phyloP scores from a whole-genome alignment of 2,113 vertebrate species.

The Oenanthe oenanthe region DNA sequence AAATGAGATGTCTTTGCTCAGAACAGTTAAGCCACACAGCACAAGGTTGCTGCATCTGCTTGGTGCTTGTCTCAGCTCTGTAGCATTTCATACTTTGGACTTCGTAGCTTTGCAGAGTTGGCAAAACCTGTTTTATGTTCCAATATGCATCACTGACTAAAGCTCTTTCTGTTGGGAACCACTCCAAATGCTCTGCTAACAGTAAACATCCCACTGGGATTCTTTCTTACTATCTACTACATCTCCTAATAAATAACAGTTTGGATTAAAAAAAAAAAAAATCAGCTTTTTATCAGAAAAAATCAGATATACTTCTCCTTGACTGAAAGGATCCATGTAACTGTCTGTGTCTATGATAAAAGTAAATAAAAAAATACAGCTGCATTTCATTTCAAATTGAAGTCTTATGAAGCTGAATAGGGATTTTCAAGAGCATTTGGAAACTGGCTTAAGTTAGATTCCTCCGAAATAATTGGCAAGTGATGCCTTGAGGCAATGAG shows the following conservation, averaged over 20 bases:
- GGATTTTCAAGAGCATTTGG: constrained; percentile 2
- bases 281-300: neutral
- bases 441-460: neutral
- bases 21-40: neutral
- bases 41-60: neutral
- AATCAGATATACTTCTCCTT: neutral
- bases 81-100: neutral
- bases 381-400: neutral
- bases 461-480: neutral
- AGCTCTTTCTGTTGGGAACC: neutral
- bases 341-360: neutral
- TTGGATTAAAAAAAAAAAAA: neutral
- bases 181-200: neutral
- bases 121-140: neutral
- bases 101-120: neutral
- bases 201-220: neutral
- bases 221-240: neutral
- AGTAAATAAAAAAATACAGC: neutral
- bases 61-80: neutral
- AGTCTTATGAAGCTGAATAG: neutral
- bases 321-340: neutral
- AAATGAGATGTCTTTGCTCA: neutral
- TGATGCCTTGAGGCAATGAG: neutral
- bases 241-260: neutral
- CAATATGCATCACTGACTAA: neutral